Evolutionary conservation across 1,140 invertebrate species (phyloP).

Genomic region (Macrostomum lignano): DNA sequence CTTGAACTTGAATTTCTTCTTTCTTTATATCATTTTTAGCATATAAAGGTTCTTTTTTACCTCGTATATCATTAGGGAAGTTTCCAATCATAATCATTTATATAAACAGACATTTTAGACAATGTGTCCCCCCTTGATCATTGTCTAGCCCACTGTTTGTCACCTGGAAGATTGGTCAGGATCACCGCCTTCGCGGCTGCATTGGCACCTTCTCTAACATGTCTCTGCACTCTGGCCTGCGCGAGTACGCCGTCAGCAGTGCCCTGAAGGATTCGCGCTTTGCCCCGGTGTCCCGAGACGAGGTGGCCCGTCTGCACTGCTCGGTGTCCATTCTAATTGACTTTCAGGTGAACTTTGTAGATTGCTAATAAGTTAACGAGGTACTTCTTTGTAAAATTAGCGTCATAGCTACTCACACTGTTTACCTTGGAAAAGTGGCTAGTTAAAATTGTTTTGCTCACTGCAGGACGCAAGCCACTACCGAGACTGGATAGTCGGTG

Average conservation of each 20-base stretch:
- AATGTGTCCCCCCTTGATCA: no score
- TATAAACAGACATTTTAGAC: no score
- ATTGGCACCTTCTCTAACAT: constrained; percentile 40
- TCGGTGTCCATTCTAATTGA: constrained; percentile 71
- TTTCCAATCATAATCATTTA: no score
- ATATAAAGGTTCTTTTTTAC: no score
- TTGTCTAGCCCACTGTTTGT: constrained; percentile 92
- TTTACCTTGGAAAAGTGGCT: background rate
- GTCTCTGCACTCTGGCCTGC: constrained; percentile 60
- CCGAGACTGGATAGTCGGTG: constrained; percentile 45
- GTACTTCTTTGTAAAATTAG: background rate
- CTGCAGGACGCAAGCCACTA: background rate
- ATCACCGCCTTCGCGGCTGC: constrained; percentile 34
- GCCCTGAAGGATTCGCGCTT: constrained; percentile 89
- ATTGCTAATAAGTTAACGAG: constrained; percentile 29
- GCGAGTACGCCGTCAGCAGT: constrained; percentile 71
- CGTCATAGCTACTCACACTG: background rate
- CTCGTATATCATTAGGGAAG: no score
- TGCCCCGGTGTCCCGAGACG: constrained; percentile 67
- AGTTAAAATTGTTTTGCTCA: background rate
- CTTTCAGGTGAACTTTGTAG: constrained; percentile 78
- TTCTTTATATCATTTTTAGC: no score
- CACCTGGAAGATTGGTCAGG: constrained; percentile 84
- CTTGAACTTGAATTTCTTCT: no score
- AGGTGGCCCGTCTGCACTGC: constrained; percentile 62